A percentile compares a stretch with the other conserved stretches of the same genome.
Evolutionary conservation across 2,888 invertebrate genomes (phyloP).

Genomic region (Temnothorax unifasciatus): DNA sequence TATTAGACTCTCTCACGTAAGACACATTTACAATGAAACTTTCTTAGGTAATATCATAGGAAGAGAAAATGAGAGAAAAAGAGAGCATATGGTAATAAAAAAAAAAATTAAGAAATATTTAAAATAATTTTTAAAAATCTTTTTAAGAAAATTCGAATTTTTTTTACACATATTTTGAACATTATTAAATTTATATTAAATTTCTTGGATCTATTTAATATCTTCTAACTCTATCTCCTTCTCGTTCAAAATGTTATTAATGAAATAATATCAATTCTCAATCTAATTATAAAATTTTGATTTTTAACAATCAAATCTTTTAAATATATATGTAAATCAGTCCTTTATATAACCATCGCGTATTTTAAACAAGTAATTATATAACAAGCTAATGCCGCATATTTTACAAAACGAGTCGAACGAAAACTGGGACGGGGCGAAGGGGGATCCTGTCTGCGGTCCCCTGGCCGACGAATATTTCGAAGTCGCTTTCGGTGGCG

Average conservation of each 20-base stretch:
- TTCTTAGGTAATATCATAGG: conserved; percentile 3
- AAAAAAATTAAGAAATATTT: neutral
- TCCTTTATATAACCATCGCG: conserved; percentile 31
- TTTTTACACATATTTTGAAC: neutral
- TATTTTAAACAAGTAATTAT: conserved; percentile 33
- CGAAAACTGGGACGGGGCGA: neutral
- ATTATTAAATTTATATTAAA: neutral
- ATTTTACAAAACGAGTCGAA: conserved; percentile 40
- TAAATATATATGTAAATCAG: conserved; percentile 2
- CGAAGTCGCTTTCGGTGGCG: conserved; percentile 59
- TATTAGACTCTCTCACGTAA: neutral
- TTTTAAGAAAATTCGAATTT: neutral
- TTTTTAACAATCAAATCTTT: neutral
- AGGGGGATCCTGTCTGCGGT: neutral
- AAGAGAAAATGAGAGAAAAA: neutral
- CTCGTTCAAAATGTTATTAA: neutral
- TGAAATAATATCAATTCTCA: neutral
- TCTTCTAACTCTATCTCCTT: neutral
- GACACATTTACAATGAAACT: conserved; percentile 14
- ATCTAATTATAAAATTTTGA: neutral
- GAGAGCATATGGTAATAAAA: neutral
- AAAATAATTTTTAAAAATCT: neutral
- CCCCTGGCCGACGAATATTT: conserved; percentile 28
- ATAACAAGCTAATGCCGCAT: conserved; percentile 32
- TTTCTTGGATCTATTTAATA: neutral